These are phyloP conservation scores for Atta colombica DNA, from an alignment of 1,140 invertebrate genomes.

Conservation along the genomic window DNA sequence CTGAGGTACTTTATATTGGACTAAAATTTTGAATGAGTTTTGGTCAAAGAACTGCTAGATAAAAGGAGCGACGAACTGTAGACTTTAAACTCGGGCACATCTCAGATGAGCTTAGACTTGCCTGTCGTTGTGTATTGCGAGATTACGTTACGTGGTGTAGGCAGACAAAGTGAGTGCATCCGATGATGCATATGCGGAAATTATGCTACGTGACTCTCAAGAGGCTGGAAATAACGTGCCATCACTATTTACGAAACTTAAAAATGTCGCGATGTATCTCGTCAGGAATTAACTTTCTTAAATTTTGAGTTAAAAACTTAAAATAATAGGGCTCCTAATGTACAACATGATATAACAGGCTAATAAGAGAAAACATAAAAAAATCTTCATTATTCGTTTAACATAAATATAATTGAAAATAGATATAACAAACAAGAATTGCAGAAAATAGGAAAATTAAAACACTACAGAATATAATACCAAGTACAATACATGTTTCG, in stretches of 20 bases:
- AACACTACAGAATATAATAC: too few species aligned
- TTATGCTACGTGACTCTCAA: conserved; percentile 7
- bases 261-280: background rate
- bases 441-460: too few species aligned
- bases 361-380: too few species aligned
- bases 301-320: background rate
- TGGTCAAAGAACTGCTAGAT: background rate
- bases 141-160: conserved; percentile 3
- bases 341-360: too few species aligned
- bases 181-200: conserved; percentile 12
- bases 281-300: conserved; percentile 3
- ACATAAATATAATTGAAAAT: too few species aligned
- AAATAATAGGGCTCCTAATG: too few species aligned
- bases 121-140: background rate
- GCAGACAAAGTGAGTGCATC: background rate
- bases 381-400: too few species aligned
- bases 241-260: background rate
- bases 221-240: background rate
- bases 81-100: conserved; percentile 8
- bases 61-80: background rate
- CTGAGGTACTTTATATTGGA: background rate
- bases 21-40: background rate
- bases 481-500: too few species aligned
- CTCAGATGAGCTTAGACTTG: background rate
- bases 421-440: too few species aligned